These are phyloP conservation scores for Xiphorhynchus elegans DNA, from an alignment of 2,113 vertebrate species.

Conservation along the genomic window DNA sequence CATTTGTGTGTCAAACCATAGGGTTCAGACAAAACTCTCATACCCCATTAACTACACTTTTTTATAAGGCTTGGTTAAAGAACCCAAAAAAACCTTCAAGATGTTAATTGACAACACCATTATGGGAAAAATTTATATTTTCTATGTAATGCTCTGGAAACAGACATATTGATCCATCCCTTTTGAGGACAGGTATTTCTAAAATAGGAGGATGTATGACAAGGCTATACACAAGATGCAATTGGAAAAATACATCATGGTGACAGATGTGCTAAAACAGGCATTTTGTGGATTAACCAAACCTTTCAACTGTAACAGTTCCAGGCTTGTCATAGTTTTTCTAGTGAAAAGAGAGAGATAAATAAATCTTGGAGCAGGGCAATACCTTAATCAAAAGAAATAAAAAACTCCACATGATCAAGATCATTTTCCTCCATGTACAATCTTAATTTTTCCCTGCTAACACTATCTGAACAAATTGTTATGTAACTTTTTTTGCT, in stretches of 20 bases:
- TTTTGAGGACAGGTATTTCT: slow-evolving; percentile 5
- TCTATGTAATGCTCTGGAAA: not conserved
- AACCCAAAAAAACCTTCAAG: not conserved
- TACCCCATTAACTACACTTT: not conserved
- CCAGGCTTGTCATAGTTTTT: slow-evolving; percentile 1
- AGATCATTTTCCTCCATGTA: not conserved
- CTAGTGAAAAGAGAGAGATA: not conserved
- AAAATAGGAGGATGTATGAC: not conserved
- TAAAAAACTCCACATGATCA: not conserved
- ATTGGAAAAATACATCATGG: not conserved
- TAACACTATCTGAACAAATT: not conserved
- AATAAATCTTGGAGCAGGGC: not conserved
- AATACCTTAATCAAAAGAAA: not conserved
- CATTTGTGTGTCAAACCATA: not conserved
- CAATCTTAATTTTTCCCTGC: not conserved
- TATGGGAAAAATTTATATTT: not conserved
- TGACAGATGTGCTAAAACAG: not conserved
- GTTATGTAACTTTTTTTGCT: not conserved
- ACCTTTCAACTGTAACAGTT: not conserved
- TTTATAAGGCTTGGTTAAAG: not conserved
- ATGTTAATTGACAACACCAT: not conserved
- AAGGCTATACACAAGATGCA: fast-evolving
- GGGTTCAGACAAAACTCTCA: not conserved
- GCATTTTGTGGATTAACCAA: slow-evolving; percentile 12
- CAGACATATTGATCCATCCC: not conserved